Base-by-base conservation (phyloP, 2,888 invertebrate genomes). In the Drosophila nr. perissopoda region DNA sequence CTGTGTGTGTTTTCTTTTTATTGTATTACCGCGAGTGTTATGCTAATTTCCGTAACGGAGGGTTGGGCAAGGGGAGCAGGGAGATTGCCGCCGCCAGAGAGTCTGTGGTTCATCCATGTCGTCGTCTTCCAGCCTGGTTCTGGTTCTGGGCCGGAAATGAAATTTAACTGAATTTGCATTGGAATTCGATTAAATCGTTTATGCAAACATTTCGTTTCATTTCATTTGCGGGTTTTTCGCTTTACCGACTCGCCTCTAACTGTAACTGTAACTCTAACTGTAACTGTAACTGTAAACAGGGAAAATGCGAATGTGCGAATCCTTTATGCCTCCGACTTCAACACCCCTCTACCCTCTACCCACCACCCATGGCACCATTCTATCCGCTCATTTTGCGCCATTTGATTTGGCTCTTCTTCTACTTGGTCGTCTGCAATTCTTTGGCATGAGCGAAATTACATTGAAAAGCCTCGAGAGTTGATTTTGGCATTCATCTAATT, bases 141-240 rank as follows among this genome's bases (percentile, higher is more conserved):
- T 73, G 52, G 69, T 69, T 58, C 68, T 74, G 69, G 71, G 79
- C 62, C 86, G 92, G 91, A 91, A 92, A 91, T 92, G 85, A 91
- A 91, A 91, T 91, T 91, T 91, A 91, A 87, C 78, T 89, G 91
- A 92, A 91, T 91, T 91, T 92, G 91, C 91, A 91, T 91, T 91
- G 92, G 92, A 91, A 92, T 92, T 91, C 91, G 91, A 91, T 91
- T 91, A 91, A 91, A 91, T 92, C 92, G 91, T 91, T 91, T 91
- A 91, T 92, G 91, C 92, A 91, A 91, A 91, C 91, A 87, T 90
- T 87, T 87, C 90, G 90, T 89, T 87, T 90, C 90, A 86, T 88
- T 90, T 88, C 87, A 90, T 87, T 87, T 87, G 82, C 73, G 84
- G 89, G 72, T 76, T 78, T 82, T 80, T 80, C 88, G 90, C 78